phyloP scores from a whole-genome alignment of 2,797 vertebrate genomes.

The Stomatorhinus walkeri region DNA sequence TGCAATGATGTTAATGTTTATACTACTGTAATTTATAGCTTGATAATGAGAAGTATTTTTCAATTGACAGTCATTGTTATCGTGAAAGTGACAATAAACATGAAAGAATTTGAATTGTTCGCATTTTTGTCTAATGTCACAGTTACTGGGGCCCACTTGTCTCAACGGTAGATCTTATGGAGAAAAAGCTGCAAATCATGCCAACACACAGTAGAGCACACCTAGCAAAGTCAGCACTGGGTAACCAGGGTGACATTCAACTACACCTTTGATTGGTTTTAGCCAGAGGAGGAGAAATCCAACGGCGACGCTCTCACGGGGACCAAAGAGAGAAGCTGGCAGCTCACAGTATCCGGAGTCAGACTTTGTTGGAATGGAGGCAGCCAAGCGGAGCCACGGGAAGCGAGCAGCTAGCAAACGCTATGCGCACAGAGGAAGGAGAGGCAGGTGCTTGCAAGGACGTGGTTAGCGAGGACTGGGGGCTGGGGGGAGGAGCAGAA shows the following conservation, averaged over 20 bases:
- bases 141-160: neutral
- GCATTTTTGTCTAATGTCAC: neutral
- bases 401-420: neutral
- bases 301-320: neutral
- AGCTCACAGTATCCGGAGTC: neutral
- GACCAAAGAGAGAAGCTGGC: neutral
- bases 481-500: neutral
- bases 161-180: neutral
- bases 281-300: neutral
- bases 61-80: neutral
- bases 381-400: slow-evolving; percentile 21
- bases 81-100: neutral
- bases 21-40: neutral
- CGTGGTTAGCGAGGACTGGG: slow-evolving; percentile 16
- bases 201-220: neutral
- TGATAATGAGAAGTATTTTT: neutral
- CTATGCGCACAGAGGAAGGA: neutral
- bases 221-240: neutral
- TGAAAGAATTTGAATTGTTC: neutral
- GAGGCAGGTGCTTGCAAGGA: slow-evolving; percentile 8
- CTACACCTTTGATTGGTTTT: neutral
- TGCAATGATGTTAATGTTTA: neutral
- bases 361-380: slow-evolving; percentile 8
- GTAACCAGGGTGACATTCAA: neutral
- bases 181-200: neutral